phyloP scores from a whole-genome alignment of 2,888 invertebrate genomes.

The Hemicrepidius hirtus region DNA sequence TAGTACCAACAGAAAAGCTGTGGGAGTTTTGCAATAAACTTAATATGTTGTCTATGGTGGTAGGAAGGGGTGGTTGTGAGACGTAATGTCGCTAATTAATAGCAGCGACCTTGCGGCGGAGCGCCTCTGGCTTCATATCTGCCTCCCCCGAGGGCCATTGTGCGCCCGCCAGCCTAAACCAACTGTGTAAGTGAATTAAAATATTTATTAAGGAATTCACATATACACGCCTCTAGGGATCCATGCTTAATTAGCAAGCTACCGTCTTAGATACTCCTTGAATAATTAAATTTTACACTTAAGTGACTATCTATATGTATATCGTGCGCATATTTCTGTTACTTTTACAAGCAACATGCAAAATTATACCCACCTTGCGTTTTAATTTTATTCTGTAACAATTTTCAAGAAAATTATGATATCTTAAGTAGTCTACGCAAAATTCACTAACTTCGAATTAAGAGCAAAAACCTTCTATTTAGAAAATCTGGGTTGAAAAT shows the following conservation, averaged over 20 bases:
- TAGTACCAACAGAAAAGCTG: constrained; percentile 49
- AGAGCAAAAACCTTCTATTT: too few relatives aligned
- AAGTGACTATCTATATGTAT: constrained; percentile 61
- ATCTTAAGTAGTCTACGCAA: too few relatives aligned
- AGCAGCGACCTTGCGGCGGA: constrained; percentile 67
- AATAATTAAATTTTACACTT: constrained; percentile 66
- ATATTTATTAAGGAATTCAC: constrained; percentile 72
- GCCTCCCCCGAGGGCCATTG: constrained; percentile 69
- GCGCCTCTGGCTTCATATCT: constrained; percentile 68
- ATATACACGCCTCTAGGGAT: constrained; percentile 68
- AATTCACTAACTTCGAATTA: constrained; percentile 1
- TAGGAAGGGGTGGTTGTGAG: constrained; percentile 57
- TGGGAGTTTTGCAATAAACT: constrained; percentile 59
- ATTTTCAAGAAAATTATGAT: constrained; percentile 1
- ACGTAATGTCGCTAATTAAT: constrained; percentile 71
- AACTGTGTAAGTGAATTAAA: constrained; percentile 72
- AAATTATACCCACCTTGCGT: constrained; percentile 20
- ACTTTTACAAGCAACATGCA: constrained; percentile 22
- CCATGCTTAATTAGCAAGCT: constrained; percentile 68
- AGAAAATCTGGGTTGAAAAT: too few relatives aligned
- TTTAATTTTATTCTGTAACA: constrained; percentile 14
- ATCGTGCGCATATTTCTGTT: constrained; percentile 43
- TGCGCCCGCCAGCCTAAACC: constrained; percentile 69
- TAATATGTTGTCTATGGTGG: constrained; percentile 55
- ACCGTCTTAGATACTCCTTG: constrained; percentile 68